Evolutionary conservation across 2,797 vertebrate genomes (phyloP).

Genomic region (Passerculus sandwichensis): DNA sequence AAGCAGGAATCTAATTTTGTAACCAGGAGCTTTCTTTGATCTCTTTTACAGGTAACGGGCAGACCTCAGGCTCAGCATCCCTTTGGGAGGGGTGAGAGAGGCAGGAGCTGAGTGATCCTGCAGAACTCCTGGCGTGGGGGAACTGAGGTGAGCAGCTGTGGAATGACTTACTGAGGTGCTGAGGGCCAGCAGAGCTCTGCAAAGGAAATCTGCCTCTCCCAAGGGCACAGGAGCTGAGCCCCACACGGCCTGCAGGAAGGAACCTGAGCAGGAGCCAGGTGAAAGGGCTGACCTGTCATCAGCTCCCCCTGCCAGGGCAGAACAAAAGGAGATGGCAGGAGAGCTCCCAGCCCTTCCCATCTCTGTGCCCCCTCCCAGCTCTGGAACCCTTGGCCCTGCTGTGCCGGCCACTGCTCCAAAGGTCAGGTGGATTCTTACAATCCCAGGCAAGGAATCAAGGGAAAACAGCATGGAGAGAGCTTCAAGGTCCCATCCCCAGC

Average conservation of each 20-base stretch:
- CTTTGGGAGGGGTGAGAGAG: background rate
- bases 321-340: background rate
- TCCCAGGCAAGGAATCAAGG: accelerated
- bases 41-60: background rate
- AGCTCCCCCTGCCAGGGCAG: background rate
- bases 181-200: background rate
- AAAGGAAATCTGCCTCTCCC: background rate
- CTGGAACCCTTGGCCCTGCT: background rate
- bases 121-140: background rate
- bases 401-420: background rate
- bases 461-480: background rate
- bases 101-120: background rate
- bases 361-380: background rate
- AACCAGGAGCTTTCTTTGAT: background rate
- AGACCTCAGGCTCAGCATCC: background rate
- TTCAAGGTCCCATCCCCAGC: background rate
- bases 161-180: background rate
- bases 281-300: background rate
- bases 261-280: background rate
- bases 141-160: background rate
- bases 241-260: background rate
- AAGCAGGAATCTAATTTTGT: background rate
- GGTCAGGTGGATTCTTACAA: background rate
- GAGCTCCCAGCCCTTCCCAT: background rate
- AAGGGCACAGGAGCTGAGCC: background rate